Evolutionary conservation across 2,113 vertebrate genomes (phyloP).

Genomic region (Microcebus murinus): DNA sequence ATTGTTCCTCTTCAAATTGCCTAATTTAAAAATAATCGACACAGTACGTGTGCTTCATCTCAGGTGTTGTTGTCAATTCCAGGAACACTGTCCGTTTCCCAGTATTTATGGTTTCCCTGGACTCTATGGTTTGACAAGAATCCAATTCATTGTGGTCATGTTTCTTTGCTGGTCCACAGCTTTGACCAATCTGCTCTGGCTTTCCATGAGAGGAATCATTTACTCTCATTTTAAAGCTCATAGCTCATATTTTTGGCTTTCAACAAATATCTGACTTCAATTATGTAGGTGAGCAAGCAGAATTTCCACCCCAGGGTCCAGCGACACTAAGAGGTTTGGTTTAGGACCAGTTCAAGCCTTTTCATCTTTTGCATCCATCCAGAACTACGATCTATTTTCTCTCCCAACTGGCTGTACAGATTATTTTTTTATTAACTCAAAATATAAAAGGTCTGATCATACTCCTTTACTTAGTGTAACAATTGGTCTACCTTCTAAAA

Average conservation of each 20-base stretch:
- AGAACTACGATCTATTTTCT: neutral
- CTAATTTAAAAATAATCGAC: neutral
- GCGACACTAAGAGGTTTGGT: neutral
- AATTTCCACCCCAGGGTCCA: neutral
- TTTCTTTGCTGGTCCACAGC: neutral
- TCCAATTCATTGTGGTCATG: neutral
- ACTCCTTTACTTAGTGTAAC: neutral
- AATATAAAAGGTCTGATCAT: neutral
- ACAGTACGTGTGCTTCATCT: neutral
- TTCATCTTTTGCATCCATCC: neutral
- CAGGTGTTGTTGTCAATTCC: neutral
- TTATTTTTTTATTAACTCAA: neutral
- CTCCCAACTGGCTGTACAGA: neutral
- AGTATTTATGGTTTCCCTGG: neutral
- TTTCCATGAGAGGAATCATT: neutral
- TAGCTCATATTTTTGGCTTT: neutral
- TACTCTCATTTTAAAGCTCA: neutral
- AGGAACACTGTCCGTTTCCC: rapidly evolving
- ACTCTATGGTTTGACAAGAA: neutral
- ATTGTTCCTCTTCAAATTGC: neutral
- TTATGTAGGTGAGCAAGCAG: neutral
- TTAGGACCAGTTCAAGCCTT: neutral
- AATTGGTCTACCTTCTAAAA: neutral
- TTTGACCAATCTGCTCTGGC: neutral
- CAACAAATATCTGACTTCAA: neutral